A percentile compares a stretch with the other conserved stretches of the same genome.
These are phyloP conservation scores for Anoplolepis gracilipes DNA, from an alignment of 1,140 invertebrate genomes.

Conservation along the genomic window DNA sequence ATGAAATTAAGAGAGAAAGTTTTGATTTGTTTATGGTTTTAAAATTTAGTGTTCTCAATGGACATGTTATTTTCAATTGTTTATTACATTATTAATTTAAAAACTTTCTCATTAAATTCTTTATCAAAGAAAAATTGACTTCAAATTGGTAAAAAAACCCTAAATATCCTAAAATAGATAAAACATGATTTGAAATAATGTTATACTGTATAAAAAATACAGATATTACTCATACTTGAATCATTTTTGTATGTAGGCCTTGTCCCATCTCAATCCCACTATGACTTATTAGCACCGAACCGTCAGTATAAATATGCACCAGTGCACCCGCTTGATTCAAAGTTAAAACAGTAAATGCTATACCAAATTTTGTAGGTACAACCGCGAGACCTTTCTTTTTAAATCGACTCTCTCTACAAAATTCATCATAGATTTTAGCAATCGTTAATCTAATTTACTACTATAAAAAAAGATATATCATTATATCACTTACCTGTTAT, in stretches of 20 bases:
- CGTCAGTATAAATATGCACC: conserved; percentile 96
- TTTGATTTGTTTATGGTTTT: neutral
- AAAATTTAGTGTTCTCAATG: neutral
- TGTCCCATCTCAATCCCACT: conserved; percentile 98
- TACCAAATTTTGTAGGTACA: conserved; percentile 96
- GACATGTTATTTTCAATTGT: neutral
- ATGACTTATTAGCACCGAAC: conserved; percentile 96
- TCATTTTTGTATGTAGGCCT: conserved; percentile 98
- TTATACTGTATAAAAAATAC: neutral
- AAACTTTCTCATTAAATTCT: neutral
- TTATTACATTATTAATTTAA: neutral
- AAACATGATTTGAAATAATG: neutral
- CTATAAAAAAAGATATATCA: neutral
- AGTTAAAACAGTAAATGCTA: conserved; percentile 92
- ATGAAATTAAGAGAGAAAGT: no score
- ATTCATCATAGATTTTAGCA: conserved; percentile 8
- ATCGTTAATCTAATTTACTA: conserved; percentile 24
- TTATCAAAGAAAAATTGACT: neutral
- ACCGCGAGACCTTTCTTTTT: conserved; percentile 95
- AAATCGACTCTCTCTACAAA: conserved; percentile 91
- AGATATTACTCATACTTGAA: conserved; percentile 88
- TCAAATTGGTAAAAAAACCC: neutral
- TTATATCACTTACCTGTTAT: conserved; percentile 89
- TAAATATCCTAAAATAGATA: no score
- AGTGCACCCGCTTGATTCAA: conserved; percentile 96